Evolutionary conservation across 2,113 vertebrate genomes (phyloP).

Genomic region (Numida meleagris): DNA sequence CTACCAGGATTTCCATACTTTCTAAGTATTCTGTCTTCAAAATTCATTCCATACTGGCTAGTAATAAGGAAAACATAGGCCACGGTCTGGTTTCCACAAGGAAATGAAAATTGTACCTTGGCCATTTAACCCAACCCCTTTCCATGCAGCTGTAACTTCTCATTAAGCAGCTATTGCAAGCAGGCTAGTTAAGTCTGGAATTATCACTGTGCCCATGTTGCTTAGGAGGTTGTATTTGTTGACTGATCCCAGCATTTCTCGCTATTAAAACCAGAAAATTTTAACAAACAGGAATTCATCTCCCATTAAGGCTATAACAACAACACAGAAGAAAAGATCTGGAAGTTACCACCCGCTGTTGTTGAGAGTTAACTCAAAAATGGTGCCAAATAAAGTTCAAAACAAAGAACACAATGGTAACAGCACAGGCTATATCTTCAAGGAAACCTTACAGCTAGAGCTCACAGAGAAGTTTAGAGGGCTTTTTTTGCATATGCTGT

Average conservation of each 20-base stretch:
- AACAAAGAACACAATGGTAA: neutral
- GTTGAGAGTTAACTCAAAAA: neutral
- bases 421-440: neutral
- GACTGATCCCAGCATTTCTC: neutral
- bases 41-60: neutral
- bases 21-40: neutral
- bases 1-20: accelerated
- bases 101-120: neutral
- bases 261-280: neutral
- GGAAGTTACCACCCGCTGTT: neutral
- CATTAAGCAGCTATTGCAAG: neutral
- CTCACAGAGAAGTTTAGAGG: neutral
- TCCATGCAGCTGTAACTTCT: neutral
- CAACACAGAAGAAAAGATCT: neutral
- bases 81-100: neutral
- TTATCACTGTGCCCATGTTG: neutral
- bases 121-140: neutral
- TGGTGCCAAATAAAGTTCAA: neutral
- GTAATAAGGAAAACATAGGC: neutral
- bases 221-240: neutral
- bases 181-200: neutral
- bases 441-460: neutral
- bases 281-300: neutral
- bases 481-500: accelerated
- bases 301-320: neutral